These are phyloP conservation scores for Protobothrops flavoviridis DNA, from an alignment of 2,113 vertebrate genomes.

Conservation along the genomic window DNA sequence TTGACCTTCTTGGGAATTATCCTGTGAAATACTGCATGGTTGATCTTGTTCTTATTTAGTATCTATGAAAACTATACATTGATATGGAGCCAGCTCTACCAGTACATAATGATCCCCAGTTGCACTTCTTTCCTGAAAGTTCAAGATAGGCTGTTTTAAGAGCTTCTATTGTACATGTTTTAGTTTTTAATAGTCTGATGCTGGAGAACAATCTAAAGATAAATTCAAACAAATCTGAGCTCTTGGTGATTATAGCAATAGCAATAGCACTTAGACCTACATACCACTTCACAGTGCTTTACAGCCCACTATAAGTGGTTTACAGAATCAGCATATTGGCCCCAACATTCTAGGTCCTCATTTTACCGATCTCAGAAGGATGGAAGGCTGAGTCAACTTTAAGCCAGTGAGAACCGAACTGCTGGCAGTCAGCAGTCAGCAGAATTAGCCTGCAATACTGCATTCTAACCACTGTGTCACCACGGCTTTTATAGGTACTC, in stretches of 20 bases:
- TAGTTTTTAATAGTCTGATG: background rate
- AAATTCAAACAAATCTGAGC: background rate
- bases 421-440: background rate
- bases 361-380: background rate
- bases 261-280: background rate
- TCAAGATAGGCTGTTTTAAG: background rate
- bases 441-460: background rate
- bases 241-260: background rate
- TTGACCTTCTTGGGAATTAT: background rate
- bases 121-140: background rate
- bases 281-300: background rate
- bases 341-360: background rate
- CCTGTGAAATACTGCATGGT: background rate
- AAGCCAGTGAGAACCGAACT: background rate
- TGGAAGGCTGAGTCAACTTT: background rate
- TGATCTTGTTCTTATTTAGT: background rate
- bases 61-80: background rate
- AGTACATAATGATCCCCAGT: background rate
- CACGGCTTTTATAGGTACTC: background rate
- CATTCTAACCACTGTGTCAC: background rate
- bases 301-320: background rate
- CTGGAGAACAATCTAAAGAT: background rate
- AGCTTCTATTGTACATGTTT: background rate
- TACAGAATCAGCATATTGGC: background rate
- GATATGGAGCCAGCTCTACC: background rate